Percentiles rank a stretch among this genome's conserved stretches.
phyloP scores from a whole-genome alignment of 1,140 invertebrate genomes.

The Dendroctonus valens region DNA sequence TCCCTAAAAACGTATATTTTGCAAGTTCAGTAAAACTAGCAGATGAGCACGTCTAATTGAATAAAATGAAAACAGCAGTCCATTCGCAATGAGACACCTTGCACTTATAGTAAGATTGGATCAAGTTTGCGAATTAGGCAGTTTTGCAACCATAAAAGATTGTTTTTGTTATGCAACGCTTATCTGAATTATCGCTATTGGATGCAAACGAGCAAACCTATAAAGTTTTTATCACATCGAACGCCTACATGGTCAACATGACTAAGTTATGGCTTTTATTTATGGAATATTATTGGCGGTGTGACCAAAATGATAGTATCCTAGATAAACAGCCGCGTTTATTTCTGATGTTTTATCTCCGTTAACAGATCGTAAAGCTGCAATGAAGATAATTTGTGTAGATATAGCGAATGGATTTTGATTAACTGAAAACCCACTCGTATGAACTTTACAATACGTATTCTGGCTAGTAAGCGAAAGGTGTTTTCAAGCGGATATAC shows the following conservation, averaged over 20 bases:
- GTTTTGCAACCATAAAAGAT: slow-evolving; percentile 3
- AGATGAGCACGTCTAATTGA: no score
- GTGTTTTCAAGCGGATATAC: no score
- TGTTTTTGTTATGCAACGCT: slow-evolving; percentile 14
- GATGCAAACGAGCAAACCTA: slow-evolving; percentile 18
- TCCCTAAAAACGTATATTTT: no score
- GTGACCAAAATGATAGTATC: slow-evolving; percentile 6
- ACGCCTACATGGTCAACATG: slow-evolving; percentile 13
- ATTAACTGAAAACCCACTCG: neutral
- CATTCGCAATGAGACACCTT: no score
- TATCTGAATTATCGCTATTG: slow-evolving; percentile 21
- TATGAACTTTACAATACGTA: neutral
- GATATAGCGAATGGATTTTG: neutral
- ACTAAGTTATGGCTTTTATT: slow-evolving; percentile 9
- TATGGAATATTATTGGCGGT: neutral
- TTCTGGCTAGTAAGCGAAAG: no score
- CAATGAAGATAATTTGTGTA: neutral
- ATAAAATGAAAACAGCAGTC: no score
- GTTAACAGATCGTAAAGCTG: neutral
- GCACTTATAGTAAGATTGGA: no score
- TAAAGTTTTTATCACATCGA: slow-evolving; percentile 12
- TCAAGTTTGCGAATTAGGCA: neutral
- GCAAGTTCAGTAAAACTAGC: no score
- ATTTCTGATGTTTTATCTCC: no score
- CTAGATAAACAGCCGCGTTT: no score